Evolutionary conservation across 2,113 vertebrate genomes (phyloP), one percentile per base, ranked within the genome.

Genomic region (Toxostoma redivivum): DNA sequence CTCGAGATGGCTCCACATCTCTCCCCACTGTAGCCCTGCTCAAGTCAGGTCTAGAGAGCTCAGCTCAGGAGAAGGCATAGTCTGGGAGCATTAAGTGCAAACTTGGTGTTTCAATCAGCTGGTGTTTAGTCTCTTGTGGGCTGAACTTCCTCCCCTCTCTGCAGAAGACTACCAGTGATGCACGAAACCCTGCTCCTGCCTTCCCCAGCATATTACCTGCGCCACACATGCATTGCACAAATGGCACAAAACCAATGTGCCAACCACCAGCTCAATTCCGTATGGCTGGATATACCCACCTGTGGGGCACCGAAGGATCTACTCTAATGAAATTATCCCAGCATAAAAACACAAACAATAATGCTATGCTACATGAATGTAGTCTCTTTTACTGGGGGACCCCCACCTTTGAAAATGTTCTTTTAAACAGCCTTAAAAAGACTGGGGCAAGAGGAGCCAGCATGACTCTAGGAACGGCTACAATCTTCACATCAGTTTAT

Each of bases 221-320:
- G 31, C 45, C 37, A 48, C 51, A 57, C 31, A 31, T 0, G 0
- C 0, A 0, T 21, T 25, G 8, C 33, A 64, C 0, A 12, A 45
- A 28, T 13, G 33, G 54, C 40, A 51, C 24, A 54, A 50, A 80
- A 30, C 14, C 38, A 31, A 31, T 1, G 11, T 11, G 58, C 40
- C 3, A 25, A 24, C 47, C 45, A n/a, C 16, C 53, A 56, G 38
- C 18, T 28, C 45, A 48, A 35, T 51, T 53, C 31, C 0, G 0
- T 10, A 2, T 1, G 18, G 50, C 38, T 66, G 70, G 35, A 38
- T 60, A 57, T 21, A 38, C 37, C 40, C 31, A 22, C 31, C 42
- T 66, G 9, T 30, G 38, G 23, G 58, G 25, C 38, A 62, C 24
- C 2, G 31, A 37, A 60, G 74, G 24, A 65, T 23, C 42, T 38